These are phyloP conservation scores for Goniozus legneri DNA, from an alignment of 1,140 invertebrate species.

Conservation along the genomic window DNA sequence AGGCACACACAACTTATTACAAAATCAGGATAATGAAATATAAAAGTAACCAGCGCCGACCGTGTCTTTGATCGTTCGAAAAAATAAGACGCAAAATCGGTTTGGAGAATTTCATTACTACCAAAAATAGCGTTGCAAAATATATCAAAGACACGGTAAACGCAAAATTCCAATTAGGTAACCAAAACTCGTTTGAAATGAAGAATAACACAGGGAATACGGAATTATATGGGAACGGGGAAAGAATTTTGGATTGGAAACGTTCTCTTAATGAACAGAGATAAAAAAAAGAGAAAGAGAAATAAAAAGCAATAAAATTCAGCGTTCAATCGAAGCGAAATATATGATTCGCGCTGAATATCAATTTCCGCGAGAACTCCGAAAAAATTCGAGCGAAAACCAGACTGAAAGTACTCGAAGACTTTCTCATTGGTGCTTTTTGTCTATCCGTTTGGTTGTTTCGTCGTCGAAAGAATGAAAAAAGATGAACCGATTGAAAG, in stretches of 20 bases:
- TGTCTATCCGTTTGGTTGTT: conserved; percentile 52
- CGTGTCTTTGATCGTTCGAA: conserved; percentile 14
- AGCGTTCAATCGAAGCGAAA: conserved; percentile 41
- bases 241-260: conserved; percentile 3
- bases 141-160: conserved; percentile 15
- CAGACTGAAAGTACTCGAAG: no score
- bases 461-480: no score
- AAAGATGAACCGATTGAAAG: no score
- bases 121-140: no score
- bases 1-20: conserved; percentile 24
- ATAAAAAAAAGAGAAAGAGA: conserved; percentile 16
- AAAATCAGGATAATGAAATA: no score
- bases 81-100: no score
- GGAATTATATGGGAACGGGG: neutral
- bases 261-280: neutral
- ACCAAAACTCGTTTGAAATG: neutral
- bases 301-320: conserved; percentile 22
- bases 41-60: conserved; percentile 23
- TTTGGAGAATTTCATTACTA: no score
- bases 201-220: neutral
- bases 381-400: no score
- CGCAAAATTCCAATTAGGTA: neutral
- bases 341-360: conserved; percentile 17
- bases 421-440: conserved; percentile 28
- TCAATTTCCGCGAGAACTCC: neutral